Conservation (phyloP, 2,797 vertebrate genomes). For the Coccyzus lansbergi region DNA sequence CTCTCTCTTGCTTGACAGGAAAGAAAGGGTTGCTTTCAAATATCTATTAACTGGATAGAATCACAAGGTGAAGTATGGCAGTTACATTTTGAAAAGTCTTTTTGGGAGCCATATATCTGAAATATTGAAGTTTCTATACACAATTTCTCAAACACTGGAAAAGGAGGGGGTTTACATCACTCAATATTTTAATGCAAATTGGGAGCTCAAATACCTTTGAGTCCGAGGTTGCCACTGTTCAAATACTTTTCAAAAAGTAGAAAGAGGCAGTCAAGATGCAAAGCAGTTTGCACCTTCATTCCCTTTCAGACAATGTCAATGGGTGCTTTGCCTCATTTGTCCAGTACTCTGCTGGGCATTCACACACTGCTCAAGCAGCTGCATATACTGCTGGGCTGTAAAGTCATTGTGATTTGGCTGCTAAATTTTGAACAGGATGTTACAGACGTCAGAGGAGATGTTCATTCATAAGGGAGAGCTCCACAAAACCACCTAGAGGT, state of each 20-base stretch:
- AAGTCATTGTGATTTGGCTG: background rate
- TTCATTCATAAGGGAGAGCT: background rate
- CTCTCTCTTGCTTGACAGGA: background rate
- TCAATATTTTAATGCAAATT: background rate
- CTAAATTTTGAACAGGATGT: background rate
- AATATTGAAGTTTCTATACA: background rate
- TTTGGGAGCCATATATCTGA: background rate
- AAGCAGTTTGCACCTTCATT: background rate
- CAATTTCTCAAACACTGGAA: background rate
- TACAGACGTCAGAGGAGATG: background rate
- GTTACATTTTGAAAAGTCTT: background rate
- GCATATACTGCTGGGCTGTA: background rate
- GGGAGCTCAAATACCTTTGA: background rate
- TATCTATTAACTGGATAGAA: background rate
- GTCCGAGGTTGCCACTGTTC: background rate
- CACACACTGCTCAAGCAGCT: background rate
- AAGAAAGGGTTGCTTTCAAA: background rate
- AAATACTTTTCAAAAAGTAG: background rate
- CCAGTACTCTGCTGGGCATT: background rate
- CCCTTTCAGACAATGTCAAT: background rate
- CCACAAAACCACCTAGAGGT: background rate
- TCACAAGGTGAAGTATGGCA: background rate
- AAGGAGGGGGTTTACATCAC: background rate
- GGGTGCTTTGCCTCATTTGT: background rate
- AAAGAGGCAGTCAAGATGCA: background rate